Base-by-base conservation (phyloP, 2,888 invertebrate species). In the Beris morrisii region DNA sequence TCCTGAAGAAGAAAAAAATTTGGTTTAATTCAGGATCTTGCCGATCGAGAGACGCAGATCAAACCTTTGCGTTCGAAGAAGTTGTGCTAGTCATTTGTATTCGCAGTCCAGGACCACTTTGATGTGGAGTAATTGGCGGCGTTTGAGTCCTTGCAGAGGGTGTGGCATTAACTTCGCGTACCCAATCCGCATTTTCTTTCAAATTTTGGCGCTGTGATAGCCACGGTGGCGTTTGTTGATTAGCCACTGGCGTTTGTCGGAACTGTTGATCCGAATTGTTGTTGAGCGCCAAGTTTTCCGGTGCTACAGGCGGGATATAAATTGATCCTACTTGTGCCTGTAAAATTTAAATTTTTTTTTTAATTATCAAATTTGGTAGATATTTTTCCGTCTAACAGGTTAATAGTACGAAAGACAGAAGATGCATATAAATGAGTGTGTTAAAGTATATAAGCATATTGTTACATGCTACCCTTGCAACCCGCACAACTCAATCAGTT, bases 301-400 rank as follows among this genome's bases (percentile, higher is more conserved):
- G 73, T 43, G 83, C 77, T 83, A 87, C 66, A 5, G 85, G 85
- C 52, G 85, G 84, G 68, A 85, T 84, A 71, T 85, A 85, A 48
- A 85, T 77, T 13, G 84, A 82, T 65, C 85, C 85, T 66, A 85
- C 79, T 71, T 80, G 79, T 9, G 78, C 61, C 68, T 70, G 32
- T 38, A 3, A 22, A 22, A 22, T 22, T 22, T 22, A 2, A 3
- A 22, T 2, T 22, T 22, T 22, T 22, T 22, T 22, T 22, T 22
- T 2, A 22, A 22, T 22, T 22, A 22, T 22, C 3, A 22, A 22
- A 3, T 22, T 22, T 2, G 22, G 22, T n/a, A n/a, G n/a, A n/a
- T n/a, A n/a, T n/a, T n/a, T n/a, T n/a, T n/a, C n/a, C n/a, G n/a
- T n/a, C n/a, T n/a, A n/a, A n/a, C 22, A 22, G 22, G 3, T 22